Evolutionary conservation across 1,140 invertebrate species (phyloP), one percentile per base, ranked within the genome.

Genomic region (Leguminivora glycinivorella): DNA sequence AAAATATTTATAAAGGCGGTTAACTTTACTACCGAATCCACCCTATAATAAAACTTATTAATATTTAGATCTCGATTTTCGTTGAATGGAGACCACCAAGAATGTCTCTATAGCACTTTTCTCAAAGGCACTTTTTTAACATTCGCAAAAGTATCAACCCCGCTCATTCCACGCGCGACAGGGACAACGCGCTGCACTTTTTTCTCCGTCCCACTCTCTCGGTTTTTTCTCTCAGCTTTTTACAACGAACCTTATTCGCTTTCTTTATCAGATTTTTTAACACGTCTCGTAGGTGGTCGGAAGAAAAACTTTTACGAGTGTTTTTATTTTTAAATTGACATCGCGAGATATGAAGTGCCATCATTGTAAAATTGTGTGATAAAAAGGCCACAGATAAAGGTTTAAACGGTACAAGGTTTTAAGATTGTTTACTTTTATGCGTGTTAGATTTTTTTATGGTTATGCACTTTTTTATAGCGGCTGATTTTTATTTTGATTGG

Each of bases 211-310:
- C 66, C 22, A 22, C 69, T 71, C 80, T 73, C 72, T 73, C 72
- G 70, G 68, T 73, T 88, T 88, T 88, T 90, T 90, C 79, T 83
- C 78, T 70, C 74, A 75, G 77, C 79, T 90, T 90, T 88, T 90
- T 88, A 87, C 82, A 83, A 74, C 77, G 79, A 52, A 71, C 77
- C 77, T 80, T 82, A 82, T 85, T 76, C 75, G 12, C 43, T 60
- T 40, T 67, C 31, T 40, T 40, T 38, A 43, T 40, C 66, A 7
- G 34, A 38, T 67, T 67, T 67, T 67, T 43, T 67, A 67, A 38
- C 19, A 67, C 66, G 40, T 43, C 34, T 38, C 24, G 66, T 67
- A 67, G 66, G 66, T 67, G 66, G 66, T 67, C 58, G 58, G n/a
- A 17, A 31, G 17, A 63, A 63, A 63, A 63, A 63, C n/a, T 26